Conservation (phyloP, 2,797 vertebrate species). For the Acestrorhynchus altus region DNA sequence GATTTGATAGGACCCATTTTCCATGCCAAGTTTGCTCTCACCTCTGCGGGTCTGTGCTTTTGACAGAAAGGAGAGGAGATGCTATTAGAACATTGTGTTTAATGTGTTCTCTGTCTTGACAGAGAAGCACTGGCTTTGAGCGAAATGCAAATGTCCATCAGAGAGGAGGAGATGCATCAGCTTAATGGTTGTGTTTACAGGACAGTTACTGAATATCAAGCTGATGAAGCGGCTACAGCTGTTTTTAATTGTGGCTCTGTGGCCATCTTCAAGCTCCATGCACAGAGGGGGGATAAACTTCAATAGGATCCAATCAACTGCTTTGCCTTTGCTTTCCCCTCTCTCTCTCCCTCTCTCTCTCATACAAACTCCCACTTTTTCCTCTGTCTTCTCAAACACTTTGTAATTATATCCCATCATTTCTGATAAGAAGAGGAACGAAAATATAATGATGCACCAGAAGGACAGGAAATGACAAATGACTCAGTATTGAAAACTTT, state of each 20-base stretch:
- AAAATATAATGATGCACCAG: conserved; percentile 12
- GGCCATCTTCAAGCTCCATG: conserved; percentile 40
- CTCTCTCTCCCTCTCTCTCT: conserved; percentile 16
- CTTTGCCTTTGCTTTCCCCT: conserved; percentile 33
- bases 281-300: conserved; percentile 54
- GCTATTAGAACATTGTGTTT: conserved; percentile 48
- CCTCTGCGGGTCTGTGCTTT: conserved; percentile 40
- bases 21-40: conserved; percentile 58
- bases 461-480: conserved; percentile 3
- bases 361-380: background rate
- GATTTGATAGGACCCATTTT: conserved; percentile 51
- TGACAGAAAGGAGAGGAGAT: conserved; percentile 6
- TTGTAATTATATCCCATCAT: conserved; percentile 14
- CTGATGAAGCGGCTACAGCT: conserved; percentile 64
- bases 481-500: background rate
- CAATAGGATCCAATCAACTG: conserved; percentile 56
- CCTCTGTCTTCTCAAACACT: conserved; percentile 7
- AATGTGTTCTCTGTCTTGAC: conserved; percentile 46
- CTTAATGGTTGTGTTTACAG: conserved; percentile 67
- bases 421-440: conserved; percentile 18
- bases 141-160: conserved; percentile 58
- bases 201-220: conserved; percentile 67
- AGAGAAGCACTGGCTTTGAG: conserved; percentile 52
- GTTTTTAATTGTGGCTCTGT: conserved; percentile 62
- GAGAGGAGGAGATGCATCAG: conserved; percentile 58